Base-by-base conservation (phyloP, 1,140 invertebrate species). In the Diorhabda elongata region DNA sequence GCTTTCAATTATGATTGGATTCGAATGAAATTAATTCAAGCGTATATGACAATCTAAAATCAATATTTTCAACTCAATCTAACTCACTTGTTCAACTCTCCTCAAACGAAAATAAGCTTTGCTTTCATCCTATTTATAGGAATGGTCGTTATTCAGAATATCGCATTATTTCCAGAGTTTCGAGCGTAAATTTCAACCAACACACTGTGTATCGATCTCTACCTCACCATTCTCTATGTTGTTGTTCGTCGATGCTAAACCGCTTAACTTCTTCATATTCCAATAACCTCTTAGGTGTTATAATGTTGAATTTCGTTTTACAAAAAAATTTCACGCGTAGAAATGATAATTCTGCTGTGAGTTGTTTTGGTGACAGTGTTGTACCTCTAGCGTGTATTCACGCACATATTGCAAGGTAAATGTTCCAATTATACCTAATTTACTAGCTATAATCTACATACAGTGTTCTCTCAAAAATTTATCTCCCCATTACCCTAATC, bases 261-360 rank as follows among this genome's bases (percentile, higher is more conserved):
- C 61, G 61, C 61, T 62, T 62, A 62, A 42, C 42, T 3, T 42
- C 61, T 62, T 44, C 43, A 44, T 44, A 44, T 62, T 42, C 61
- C 43, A 62, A 62, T 44, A 8, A 62, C 47, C 6, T n/a, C 47
- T n/a, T n/a, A 52, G n/a, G 47, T 4, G 47, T 52, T n/a, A 52
- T 58, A 41, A 74, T 74, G 73, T 70, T 71, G 11, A 74, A 72
- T 52, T 70, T 70, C 56, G 73, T 74, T 6, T 57, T 74, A 56
- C 73, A 72, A 42, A 74, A 72, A 52, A 74, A 70, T 63, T 72
- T 74, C 45, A 56, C 65, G 11, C 64, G 64, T 47, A 74, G 72
- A 61, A 68, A 60, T 42, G 73, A 74, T 65, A 26, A 26, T 26
- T 66, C 43, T 47, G 41, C n/a, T 45, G 67, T 59, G 57, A 68